A percentile compares a stretch with the other conserved stretches of the same genome.
Conservation (phyloP, 2,113 vertebrate species). For the Neodontobutis hainanensis region DNA sequence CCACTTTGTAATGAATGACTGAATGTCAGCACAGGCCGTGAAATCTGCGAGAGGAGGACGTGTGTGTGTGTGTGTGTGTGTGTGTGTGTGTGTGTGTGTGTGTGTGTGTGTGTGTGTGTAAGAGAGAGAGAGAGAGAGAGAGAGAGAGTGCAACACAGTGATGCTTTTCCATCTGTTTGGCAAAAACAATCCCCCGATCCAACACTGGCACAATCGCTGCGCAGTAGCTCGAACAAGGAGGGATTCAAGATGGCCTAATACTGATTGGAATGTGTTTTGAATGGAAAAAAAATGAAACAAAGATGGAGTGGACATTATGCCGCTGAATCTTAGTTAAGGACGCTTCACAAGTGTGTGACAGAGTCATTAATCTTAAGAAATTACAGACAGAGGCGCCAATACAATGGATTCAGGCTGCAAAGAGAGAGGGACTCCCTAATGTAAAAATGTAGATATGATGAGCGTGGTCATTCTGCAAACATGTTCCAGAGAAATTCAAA, state of each 20-base stretch:
- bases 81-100: constrained; percentile 61
- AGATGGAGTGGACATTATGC: constrained; percentile 77
- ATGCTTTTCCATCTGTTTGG: constrained; percentile 80
- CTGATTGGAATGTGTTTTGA: constrained; percentile 74
- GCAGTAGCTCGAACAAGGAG: constrained; percentile 70
- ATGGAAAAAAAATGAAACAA: constrained; percentile 66
- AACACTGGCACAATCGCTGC: constrained; percentile 58
- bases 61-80: constrained; percentile 57
- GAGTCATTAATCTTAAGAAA: constrained; percentile 75
- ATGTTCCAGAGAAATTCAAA: neutral
- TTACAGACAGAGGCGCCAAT: constrained; percentile 72
- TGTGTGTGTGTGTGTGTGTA: constrained; percentile 63
- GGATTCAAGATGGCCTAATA: constrained; percentile 76
- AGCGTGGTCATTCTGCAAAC: neutral
- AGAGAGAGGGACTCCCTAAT: constrained; percentile 37
- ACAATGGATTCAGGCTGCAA: constrained; percentile 60
- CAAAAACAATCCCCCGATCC: constrained; percentile 64
- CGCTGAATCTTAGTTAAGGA: constrained; percentile 78
- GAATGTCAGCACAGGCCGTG: constrained; percentile 71
- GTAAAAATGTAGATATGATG: neutral
- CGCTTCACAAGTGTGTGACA: constrained; percentile 72
- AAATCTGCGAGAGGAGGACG: constrained; percentile 69
- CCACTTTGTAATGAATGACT: constrained; percentile 78
- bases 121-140: too few relatives aligned
- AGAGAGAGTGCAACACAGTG: constrained; percentile 63